Percentiles rank a stretch among this genome's conserved stretches.
These are phyloP conservation scores for Perca fluviatilis DNA, from an alignment of 2,113 vertebrate genomes.

Conservation along the genomic window DNA sequence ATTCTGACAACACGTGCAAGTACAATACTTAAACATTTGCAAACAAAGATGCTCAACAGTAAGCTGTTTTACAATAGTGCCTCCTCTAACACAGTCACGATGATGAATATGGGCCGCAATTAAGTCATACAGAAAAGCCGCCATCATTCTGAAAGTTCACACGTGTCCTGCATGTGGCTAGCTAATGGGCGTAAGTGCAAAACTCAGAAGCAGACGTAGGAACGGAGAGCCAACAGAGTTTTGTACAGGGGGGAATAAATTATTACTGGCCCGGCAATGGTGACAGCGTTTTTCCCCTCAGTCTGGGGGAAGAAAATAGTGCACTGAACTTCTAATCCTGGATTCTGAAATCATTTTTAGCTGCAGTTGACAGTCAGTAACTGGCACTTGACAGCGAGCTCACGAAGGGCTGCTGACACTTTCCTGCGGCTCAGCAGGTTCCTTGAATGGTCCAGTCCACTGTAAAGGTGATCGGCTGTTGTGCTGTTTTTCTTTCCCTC, in stretches of 20 bases:
- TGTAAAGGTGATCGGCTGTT: constrained; percentile 91
- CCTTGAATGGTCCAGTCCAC: constrained; percentile 83
- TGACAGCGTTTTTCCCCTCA: constrained; percentile 76
- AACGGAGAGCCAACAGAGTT: constrained; percentile 58
- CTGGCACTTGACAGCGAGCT: constrained; percentile 83
- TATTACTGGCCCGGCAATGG: constrained; percentile 64
- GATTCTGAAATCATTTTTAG: constrained; percentile 83
- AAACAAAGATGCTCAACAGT: not conserved
- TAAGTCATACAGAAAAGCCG: constrained; percentile 47
- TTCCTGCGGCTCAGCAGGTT: constrained; percentile 81
- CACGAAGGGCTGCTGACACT: constrained; percentile 81
- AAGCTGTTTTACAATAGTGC: not conserved
- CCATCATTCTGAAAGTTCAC: constrained; percentile 43
- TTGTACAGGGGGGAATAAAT: constrained; percentile 72
- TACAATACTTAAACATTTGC: not conserved
- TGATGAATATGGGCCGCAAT: constrained; percentile 24
- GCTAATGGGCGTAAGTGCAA: constrained; percentile 62
- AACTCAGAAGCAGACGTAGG: constrained; percentile 60
- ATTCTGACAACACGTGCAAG: not conserved
- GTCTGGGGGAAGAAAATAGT: constrained; percentile 75
- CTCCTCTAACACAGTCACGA: not conserved
- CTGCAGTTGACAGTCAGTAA: constrained; percentile 84
- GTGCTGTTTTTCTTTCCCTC: constrained; percentile 88
- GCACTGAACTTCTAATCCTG: constrained; percentile 81
- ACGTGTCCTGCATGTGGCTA: constrained; percentile 69